These are phyloP conservation scores for Stenoptilia bipunctidactyla DNA, from an alignment of 2,888 invertebrate species.

Conservation along the genomic window DNA sequence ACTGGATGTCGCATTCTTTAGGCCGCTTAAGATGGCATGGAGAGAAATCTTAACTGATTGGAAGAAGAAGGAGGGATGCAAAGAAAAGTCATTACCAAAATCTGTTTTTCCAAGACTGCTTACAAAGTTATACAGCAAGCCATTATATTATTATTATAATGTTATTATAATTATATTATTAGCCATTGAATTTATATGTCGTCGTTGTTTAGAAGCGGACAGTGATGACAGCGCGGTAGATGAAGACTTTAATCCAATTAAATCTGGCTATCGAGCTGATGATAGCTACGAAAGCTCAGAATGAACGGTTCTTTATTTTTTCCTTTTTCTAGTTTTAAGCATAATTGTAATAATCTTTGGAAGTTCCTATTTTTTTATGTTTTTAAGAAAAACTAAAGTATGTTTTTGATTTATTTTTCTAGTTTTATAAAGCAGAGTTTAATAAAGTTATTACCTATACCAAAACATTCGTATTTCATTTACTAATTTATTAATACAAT, in stretches of 20 bases:
- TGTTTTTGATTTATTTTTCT: too few relatives aligned
- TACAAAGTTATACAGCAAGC: too few relatives aligned
- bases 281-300: too few relatives aligned
- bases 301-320: too few relatives aligned
- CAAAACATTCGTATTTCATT: neutral
- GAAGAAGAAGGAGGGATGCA: too few relatives aligned
- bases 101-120: too few relatives aligned
- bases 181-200: constrained; percentile 1
- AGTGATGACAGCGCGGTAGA: constrained; percentile 5
- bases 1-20: constrained; percentile 22
- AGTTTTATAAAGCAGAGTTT: too few relatives aligned
- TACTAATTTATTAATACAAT: neutral
- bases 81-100: too few relatives aligned
- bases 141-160: too few relatives aligned
- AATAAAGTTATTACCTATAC: neutral
- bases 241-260: constrained; percentile 4
- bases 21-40: constrained; percentile 21
- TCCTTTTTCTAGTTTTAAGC: neutral
- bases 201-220: constrained; percentile 2
- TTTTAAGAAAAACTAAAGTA: too few relatives aligned
- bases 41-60: neutral
- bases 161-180: too few relatives aligned
- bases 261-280: neutral
- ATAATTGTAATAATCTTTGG: neutral
- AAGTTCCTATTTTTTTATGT: neutral